Base-by-base conservation (phyloP, 2,888 invertebrate species). In the Tortrix viridana region DNA sequence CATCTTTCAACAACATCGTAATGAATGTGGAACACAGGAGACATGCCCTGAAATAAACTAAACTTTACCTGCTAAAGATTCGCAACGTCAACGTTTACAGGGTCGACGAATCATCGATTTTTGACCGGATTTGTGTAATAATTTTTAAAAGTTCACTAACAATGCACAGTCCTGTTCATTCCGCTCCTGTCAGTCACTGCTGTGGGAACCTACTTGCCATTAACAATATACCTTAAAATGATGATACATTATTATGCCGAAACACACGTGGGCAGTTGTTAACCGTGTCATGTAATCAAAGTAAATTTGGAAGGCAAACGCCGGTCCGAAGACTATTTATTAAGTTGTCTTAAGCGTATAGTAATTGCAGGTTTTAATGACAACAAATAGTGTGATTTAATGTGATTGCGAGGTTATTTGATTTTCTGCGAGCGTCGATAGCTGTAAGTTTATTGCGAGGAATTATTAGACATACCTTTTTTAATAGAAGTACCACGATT, bases 191-290 rank as follows among this genome's bases (percentile, higher is more conserved):
- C 66, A 54, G 52, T 50, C 26, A 47, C 59, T 58, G 53, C 72
- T 84, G 86, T 89, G 88, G 82, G 89, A 88, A 88, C 74, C 37
- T 22, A 79, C 84, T 83, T 83, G 81, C 77, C 75, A 76, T 75
- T 72, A 74, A 87, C 89, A 89, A 88, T 85, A 82, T 71, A 79
- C 54, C 77, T 84, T 81, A 80, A 78, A 80, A 87, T 85, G 62
- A 57, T 57, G 62, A 57, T 84, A 86, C 77, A 85, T 82, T 80
- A 84, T 84, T 81, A 85, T 79, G 79, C 85, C 84, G 74, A 89
- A 89, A 88, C 87, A 83, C 82, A 82, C 85, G 84, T 86, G 76
- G 78, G 74, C 80, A 89, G 52, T 89, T 89, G 89, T 90, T 79
- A 84, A 75, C 76, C 72, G 76, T 79, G 82, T 82, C 81, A 76